Percentiles rank a stretch among this genome's conserved stretches.
Conservation (phyloP, 1,140 invertebrate genomes). For the Camponotus pennsylvanicus region DNA sequence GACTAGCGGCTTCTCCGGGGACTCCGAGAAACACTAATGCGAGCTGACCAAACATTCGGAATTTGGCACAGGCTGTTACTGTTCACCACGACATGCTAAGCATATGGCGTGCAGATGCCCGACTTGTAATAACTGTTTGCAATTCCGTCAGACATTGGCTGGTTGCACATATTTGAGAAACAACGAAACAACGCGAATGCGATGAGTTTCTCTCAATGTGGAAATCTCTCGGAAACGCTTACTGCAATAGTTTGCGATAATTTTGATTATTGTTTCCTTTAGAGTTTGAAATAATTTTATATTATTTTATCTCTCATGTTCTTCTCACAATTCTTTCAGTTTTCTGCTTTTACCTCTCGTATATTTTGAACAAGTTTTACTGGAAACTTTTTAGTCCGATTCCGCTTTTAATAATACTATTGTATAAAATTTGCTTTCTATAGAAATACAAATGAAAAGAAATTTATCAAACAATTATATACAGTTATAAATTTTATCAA, state of each 20-base stretch:
- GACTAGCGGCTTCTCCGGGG: slow-evolving; percentile 11
- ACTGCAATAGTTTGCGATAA: background rate
- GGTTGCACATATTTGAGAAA: slow-evolving; percentile 8
- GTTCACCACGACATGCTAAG: slow-evolving; percentile 39
- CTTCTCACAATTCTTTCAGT: background rate
- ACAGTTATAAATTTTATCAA: background rate
- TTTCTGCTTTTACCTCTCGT: background rate
- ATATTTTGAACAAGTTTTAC: background rate
- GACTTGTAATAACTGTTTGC: slow-evolving; percentile 49
- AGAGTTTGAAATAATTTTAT: background rate
- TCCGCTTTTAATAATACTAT: background rate
- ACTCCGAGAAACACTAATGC: slow-evolving; percentile 17
- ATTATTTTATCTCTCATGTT: background rate
- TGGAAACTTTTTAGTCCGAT: background rate
- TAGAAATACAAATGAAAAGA: background rate
- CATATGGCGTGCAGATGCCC: slow-evolving; percentile 9
- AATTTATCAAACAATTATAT: background rate
- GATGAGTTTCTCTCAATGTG: background rate
- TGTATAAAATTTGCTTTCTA: background rate
- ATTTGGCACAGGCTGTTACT: slow-evolving; percentile 30
- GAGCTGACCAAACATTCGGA: slow-evolving; percentile 21
- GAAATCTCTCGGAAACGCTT: background rate
- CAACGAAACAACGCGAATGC: background rate
- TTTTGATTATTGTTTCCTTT: background rate
- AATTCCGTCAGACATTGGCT: slow-evolving; percentile 20